Base-by-base conservation (phyloP, 2,797 vertebrate species). In the Psittacula derbiana region DNA sequence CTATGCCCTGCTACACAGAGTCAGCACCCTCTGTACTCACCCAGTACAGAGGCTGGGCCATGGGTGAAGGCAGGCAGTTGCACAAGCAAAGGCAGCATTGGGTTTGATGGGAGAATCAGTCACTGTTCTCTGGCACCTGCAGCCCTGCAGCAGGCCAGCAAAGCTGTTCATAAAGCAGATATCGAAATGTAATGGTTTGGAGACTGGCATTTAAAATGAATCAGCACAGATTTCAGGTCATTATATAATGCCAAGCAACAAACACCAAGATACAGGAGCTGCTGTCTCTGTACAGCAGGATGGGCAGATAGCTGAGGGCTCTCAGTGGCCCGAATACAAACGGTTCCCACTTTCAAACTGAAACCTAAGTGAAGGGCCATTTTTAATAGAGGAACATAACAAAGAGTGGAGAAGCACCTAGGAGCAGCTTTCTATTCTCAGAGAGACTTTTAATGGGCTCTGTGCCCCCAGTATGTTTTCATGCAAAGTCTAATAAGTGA, bases 241-340 rank as follows among this genome's bases (percentile, higher is more conserved):
- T 81, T 82, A 92, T 24, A 66, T 91, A 94, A 94, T 82, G 71
- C n/a, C 76, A 93, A 67, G 43, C 43, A 88, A 82, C 44, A 91
- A 92, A 60, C 31, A 66, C 44, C 25, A 73, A 75, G 50, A 67
- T 73, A 89, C 50, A 81, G 67, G 50, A 91, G 50, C 71, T 84
- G 50, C 46, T 43, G 5, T 31, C 18, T 65, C 53, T 62, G 71
- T 38, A 62, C 12, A 73, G 80, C 47, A 64, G 50, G 30, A 80
- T 30, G 47, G 62, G 50, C 50, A 87, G 78, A 47, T 30, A 80
- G 67, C n/a, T 66, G 49, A 43, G 80, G 11, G 53, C 2, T 87
- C 30, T 80, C 62, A 41, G n/a, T 47, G 65, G 38, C 28, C 66
- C 50, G 46, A 71, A 57, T 31, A 73, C 46, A 41, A n/a, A 4